Evolutionary conservation across 2,113 vertebrate species (phyloP), one percentile per base, ranked within the genome.

Genomic region (Anolis sagrei): DNA sequence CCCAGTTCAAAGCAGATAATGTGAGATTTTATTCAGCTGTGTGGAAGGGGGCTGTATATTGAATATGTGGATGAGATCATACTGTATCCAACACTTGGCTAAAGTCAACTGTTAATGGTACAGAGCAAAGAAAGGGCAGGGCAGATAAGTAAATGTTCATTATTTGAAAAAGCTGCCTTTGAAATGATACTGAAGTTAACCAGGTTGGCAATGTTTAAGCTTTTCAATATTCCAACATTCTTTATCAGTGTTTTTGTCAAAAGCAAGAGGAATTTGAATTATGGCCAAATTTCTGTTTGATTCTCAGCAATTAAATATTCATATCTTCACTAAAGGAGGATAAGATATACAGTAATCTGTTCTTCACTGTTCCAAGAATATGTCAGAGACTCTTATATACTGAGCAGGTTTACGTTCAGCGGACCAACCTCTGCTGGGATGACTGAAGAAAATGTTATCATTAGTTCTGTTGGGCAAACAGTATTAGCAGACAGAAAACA

Each of bases 321-420:
- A 84, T 85, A 86, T 0, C 90, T 68, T 89, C 79, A 92, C 83
- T 85, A 92, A 92, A 91, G 48, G 88, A 88, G 89, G 73, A 62
- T 87, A 88, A 90, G 72, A 94, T 49, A 23, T 84, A 90, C 88
- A 92, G 88, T 68, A 90, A 89, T 61, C 89, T 90, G 83, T 93
- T 93, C 89, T 92, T 76, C 14, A 89, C 87, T 61, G 86, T 92
- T 94, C 94, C 94, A 94, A 94, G 92, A 94, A 95, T 88, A 90
- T 89, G 90, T 94, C 92, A 89, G 89, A 83, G 21, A 86, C 81
- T 76, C 74, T 86, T 92, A 88, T 90, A 88, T 49, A 79, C 79
- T 87, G 89, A 92, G 87, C 88, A 89, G 89, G 29, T 81, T 82
- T 93, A 66, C 84, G 79, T 92, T 89, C 87, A 87, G 70, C 7